Evolutionary conservation across 2,888 invertebrate genomes (phyloP).

Genomic region (Argynnis bischoffii): DNA sequence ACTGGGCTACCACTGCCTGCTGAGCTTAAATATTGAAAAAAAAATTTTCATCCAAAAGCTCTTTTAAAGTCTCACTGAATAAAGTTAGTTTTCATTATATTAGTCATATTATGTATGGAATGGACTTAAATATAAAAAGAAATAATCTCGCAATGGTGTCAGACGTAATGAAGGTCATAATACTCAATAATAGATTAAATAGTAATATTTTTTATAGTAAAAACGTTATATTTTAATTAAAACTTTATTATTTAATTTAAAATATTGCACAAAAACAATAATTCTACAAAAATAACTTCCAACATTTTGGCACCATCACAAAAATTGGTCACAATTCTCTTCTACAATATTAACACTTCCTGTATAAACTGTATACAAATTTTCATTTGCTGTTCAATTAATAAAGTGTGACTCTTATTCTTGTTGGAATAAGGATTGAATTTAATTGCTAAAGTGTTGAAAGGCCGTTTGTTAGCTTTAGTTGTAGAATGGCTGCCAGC

Average conservation of each 20-base stretch:
- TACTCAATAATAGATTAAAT: too few relatives aligned
- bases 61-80: too few relatives aligned
- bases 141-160: too few relatives aligned
- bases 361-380: conserved; percentile 17
- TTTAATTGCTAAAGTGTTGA: conserved; percentile 4
- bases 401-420: neutral
- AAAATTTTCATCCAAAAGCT: too few relatives aligned
- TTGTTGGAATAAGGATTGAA: neutral
- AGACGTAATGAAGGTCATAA: too few relatives aligned
- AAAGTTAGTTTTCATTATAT: too few relatives aligned
- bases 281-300: conserved; percentile 11
- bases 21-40: too few relatives aligned
- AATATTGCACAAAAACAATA: neutral
- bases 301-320: conserved; percentile 22
- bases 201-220: neutral
- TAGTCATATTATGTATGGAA: too few relatives aligned
- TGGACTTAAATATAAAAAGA: too few relatives aligned
- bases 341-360: conserved; percentile 25
- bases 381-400: neutral
- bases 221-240: neutral
- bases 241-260: neutral
- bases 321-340: conserved; percentile 24
- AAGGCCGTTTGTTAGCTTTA: conserved; percentile 10
- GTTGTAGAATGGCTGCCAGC: conserved; percentile 30
- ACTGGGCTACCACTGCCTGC: too few relatives aligned